These are phyloP conservation scores for Mustela nigripes DNA, from an alignment of 2,113 vertebrate species.

Conservation along the genomic window DNA sequence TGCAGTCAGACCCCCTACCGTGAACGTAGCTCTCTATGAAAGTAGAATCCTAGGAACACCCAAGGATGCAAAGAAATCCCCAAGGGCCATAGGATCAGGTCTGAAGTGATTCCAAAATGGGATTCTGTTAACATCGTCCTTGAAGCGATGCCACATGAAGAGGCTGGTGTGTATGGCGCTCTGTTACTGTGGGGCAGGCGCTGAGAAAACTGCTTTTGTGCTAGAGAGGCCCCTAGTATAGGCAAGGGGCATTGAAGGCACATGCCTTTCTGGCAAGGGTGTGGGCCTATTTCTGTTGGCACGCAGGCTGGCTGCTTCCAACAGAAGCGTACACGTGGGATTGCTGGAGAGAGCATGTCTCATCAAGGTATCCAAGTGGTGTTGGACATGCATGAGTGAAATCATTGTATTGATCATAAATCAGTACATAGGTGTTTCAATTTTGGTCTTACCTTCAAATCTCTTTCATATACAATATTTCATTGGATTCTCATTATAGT, in stretches of 20 bases:
- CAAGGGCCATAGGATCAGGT: background rate
- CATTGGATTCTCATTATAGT: background rate
- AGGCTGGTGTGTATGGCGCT: background rate
- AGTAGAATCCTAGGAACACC: background rate
- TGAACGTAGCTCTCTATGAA: background rate
- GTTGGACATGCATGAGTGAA: background rate
- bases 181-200: too few species aligned
- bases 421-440: background rate
- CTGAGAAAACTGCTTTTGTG: background rate
- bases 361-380: background rate
- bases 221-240: background rate
- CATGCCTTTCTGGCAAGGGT: too few species aligned
- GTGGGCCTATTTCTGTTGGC: background rate
- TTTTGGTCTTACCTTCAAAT: background rate
- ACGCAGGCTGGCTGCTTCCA: background rate
- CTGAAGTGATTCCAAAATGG: background rate
- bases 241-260: rapidly evolving
- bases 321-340: background rate
- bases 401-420: background rate
- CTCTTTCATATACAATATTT: background rate
- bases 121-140: background rate
- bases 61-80: background rate
- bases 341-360: background rate
- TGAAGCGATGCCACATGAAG: background rate
- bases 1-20: rapidly evolving